Conservation (phyloP, 2,888 invertebrate genomes). For the Monoplex corrugatus region DNA sequence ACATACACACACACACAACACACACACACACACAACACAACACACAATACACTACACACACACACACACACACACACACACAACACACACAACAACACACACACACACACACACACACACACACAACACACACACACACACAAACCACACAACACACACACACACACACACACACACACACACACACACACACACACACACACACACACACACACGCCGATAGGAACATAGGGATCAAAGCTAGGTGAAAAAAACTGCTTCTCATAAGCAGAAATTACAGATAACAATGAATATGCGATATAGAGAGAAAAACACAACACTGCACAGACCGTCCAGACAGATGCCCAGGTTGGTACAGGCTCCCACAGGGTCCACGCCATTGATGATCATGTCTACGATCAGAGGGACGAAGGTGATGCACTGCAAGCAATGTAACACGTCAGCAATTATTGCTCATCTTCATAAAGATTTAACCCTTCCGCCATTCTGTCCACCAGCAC, state of each 20-base stretch:
- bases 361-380: constrained; percentile 54
- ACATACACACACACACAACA: too few species aligned
- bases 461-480: too few species aligned
- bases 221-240: background rate
- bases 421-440: constrained; percentile 40
- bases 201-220: background rate
- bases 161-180: background rate
- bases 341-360: constrained; percentile 56
- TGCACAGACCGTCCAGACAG: constrained; percentile 39
- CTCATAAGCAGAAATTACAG: too few species aligned
- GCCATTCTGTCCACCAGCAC: too few species aligned
- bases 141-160: too few species aligned
- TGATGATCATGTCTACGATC: constrained; percentile 44
- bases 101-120: background rate
- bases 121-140: background rate
- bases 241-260: too few species aligned
- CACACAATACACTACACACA: too few species aligned
- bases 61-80: too few species aligned
- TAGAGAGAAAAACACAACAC: background rate
- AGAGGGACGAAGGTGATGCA: constrained; percentile 53
- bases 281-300: background rate
- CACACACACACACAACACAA: too few species aligned
- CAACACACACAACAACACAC: background rate
- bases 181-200: background rate
- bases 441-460: too few species aligned